These are phyloP conservation scores for Catostomus latipinnis DNA, from an alignment of 2,797 vertebrate species.

Conservation along the genomic window DNA sequence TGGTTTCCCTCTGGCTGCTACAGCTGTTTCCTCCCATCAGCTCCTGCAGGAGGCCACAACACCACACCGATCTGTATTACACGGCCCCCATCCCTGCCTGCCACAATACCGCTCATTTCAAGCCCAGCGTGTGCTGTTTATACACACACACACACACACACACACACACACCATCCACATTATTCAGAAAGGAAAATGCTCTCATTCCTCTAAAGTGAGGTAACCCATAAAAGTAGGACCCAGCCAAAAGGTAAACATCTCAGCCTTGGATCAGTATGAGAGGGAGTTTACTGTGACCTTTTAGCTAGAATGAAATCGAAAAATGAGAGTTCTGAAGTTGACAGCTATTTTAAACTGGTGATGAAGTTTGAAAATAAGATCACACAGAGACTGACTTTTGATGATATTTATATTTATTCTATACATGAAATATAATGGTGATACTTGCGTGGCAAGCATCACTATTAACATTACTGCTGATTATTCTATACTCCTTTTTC, in stretches of 20 bases:
- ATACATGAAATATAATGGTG: neutral
- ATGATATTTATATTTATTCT: neutral
- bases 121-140: constrained; percentile 38
- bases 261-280: constrained; percentile 22
- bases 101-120: constrained; percentile 53
- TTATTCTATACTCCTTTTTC: neutral
- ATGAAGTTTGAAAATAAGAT: neutral
- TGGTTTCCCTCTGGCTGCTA: constrained; percentile 41
- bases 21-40: constrained; percentile 63
- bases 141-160: constrained; percentile 35
- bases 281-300: constrained; percentile 9
- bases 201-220: constrained; percentile 54
- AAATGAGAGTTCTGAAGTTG: neutral
- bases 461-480: neutral
- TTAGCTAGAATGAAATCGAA: neutral
- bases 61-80: constrained; percentile 39
- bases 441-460: neutral
- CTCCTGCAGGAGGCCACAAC: constrained; percentile 56
- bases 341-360: constrained; percentile 7
- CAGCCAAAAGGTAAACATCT: constrained; percentile 46
- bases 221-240: constrained; percentile 45
- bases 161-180: constrained; percentile 32
- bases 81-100: constrained; percentile 34
- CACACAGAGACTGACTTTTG: neutral
- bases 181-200: constrained; percentile 54